Conservation (phyloP, 2,888 invertebrate species). For the Melanargia galathea region DNA sequence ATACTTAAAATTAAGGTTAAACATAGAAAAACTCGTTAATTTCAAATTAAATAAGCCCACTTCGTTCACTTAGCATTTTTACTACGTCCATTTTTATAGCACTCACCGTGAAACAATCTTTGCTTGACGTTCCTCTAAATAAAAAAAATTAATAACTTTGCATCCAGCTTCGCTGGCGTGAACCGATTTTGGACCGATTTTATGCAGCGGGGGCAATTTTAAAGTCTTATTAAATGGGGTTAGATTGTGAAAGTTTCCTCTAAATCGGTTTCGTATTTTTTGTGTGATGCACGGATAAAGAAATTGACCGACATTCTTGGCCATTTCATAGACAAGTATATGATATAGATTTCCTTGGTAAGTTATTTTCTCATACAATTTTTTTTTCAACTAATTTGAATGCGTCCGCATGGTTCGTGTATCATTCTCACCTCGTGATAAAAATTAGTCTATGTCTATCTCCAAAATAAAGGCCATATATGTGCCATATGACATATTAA, state of each 20-base stretch:
- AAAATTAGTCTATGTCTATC: no score
- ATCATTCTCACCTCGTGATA: no score
- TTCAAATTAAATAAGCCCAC: constrained; percentile 29
- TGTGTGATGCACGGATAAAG: background rate
- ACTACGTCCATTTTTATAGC: constrained; percentile 3
- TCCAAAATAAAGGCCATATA: no score
- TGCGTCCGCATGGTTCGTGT: no score
- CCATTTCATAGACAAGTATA: background rate
- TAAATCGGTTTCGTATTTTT: background rate
- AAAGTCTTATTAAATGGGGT: no score
- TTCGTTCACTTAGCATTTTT: constrained; percentile 1
- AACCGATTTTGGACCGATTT: no score
- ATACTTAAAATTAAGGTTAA: constrained; percentile 31
- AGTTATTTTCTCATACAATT: no score
- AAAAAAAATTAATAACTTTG: background rate
- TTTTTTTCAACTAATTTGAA: no score
- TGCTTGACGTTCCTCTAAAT: background rate
- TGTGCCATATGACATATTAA: no score
- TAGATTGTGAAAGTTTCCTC: background rate
- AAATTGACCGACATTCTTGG: background rate
- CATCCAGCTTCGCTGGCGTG: background rate
- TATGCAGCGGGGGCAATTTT: no score
- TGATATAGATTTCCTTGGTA: background rate
- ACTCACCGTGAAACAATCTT: constrained; percentile 6
- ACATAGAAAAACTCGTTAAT: constrained; percentile 29